Conservation (phyloP, 2,888 invertebrate species). For the Nemotelus nigrinus region DNA sequence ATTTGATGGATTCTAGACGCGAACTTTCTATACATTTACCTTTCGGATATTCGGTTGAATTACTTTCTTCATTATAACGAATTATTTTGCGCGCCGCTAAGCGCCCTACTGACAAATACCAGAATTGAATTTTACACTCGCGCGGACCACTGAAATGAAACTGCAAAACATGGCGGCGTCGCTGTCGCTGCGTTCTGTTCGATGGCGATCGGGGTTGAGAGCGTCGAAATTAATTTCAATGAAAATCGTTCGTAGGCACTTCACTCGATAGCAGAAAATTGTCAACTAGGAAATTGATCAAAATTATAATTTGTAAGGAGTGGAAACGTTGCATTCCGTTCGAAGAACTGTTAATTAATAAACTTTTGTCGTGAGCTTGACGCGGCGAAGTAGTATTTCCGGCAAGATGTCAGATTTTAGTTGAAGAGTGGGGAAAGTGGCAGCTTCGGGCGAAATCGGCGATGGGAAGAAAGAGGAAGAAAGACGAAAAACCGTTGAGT, state of each 20-base stretch:
- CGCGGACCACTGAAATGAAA: conserved; percentile 52
- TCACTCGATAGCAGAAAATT: not conserved
- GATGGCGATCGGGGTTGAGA: conserved; percentile 27
- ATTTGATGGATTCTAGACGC: conserved; percentile 17
- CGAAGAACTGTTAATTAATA: not conserved
- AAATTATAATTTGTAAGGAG: not conserved
- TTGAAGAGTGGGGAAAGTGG: conserved; percentile 15
- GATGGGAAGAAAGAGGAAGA: conserved; percentile 7
- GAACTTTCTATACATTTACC: conserved; percentile 49
- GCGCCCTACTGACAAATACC: conserved; percentile 43
- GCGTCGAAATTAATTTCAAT: conserved; percentile 2
- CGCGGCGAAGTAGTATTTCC: conserved; percentile 45
- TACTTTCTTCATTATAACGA: conserved; percentile 52
- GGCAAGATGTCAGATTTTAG: conserved; percentile 42
- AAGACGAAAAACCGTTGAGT: conserved; percentile 15
- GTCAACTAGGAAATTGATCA: conserved; percentile 1
- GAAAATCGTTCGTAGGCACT: not conserved
- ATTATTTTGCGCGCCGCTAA: conserved; percentile 40
- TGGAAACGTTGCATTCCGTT: not conserved
- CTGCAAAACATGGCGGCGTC: conserved; percentile 52
- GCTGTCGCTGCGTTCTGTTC: conserved; percentile 36
- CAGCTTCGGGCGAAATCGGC: conserved; percentile 19
- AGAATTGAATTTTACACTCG: conserved; percentile 46
- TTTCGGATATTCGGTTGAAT: conserved; percentile 52
- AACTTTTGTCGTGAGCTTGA: conserved; percentile 29